A percentile compares a stretch with the other conserved stretches of the same genome.
Evolutionary conservation across 2,113 vertebrate genomes (phyloP).

Genomic region (Rhineura floridana): DNA sequence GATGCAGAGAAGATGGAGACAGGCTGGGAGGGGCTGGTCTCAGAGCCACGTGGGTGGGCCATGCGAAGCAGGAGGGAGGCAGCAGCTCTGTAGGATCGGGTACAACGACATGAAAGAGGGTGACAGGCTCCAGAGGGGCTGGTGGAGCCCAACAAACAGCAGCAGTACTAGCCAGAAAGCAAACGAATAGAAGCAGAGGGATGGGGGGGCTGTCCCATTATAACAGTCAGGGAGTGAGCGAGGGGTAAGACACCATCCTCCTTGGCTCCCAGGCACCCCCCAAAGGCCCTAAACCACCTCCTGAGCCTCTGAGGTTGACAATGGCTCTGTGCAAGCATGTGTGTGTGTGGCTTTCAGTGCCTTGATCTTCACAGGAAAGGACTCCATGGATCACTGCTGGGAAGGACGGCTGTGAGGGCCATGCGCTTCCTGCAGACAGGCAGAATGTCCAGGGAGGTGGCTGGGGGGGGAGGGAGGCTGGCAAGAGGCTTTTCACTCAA

Average conservation of each 20-base stretch:
- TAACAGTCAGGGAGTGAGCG: not conserved
- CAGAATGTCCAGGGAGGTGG: not conserved
- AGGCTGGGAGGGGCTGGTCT: slow-evolving; percentile 37
- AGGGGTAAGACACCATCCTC: not conserved
- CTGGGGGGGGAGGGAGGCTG: not conserved
- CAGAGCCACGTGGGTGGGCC: slow-evolving; percentile 13
- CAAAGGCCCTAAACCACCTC: not conserved
- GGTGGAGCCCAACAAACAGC: not conserved
- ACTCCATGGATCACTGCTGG: not conserved
- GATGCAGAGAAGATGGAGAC: slow-evolving; percentile 41
- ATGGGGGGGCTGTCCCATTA: not conserved
- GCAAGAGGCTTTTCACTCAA: too few species aligned
- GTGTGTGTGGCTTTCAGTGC: not conserved
- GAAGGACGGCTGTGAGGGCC: not conserved
- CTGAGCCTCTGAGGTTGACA: not conserved
- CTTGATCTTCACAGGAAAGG: not conserved
- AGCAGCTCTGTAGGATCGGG: not conserved
- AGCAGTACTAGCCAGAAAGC: slow-evolving; percentile 8
- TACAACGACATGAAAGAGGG: not conserved
- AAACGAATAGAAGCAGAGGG: not conserved
- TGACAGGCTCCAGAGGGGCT: slow-evolving; percentile 28
- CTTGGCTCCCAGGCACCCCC: not conserved
- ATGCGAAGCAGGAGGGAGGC: slow-evolving; percentile 14
- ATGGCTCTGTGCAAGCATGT: not conserved
- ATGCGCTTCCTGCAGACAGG: not conserved